Base-by-base conservation (phyloP, 2,888 invertebrate genomes). In the Ichneumoninae sp. region DNA sequence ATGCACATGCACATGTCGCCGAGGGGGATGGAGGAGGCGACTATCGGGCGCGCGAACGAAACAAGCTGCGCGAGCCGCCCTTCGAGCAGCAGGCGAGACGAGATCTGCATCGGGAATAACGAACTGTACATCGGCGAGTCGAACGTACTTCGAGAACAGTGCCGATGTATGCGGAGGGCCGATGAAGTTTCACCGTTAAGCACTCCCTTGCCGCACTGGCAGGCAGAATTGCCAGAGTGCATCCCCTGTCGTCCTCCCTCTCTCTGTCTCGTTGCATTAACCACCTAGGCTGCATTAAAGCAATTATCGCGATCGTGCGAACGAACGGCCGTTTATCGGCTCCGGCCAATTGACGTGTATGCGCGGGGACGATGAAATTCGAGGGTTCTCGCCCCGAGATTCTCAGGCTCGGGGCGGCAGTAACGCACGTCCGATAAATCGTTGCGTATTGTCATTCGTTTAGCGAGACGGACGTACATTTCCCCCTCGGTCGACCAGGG, bases 31-130 rank as follows among this genome's bases (percentile, higher is more conserved):
- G 68, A 33, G 19, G 62, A 65, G 40, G 62, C 26, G 65, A 33
- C 71, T 26, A 65, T 19, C 36, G 57, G 70, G 13, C 26, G 57
- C 13, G 44, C 22, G 22, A 57, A 57, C 57, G 22, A 13, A 71
- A 26, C 52, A 47, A 19, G 50, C 70, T 70, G 19, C 52, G 50
- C 13, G 26, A 10, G 57, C 52, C 50, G 13, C 33, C 30, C 62
- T 30, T n/a, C 62, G 62, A 47, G 30, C 60, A 72, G 52, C 69
- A n/a, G 54, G 26, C 75, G 82, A 65, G 71, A 88, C 89, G 88
- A 88, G 89, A 90, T 89, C 87, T 88, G 90, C 91, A 90, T 89
- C 84, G 89, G 86, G 89, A 91, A 91, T 91, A 91, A 90, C 89
- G 91, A 91, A 90, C 89, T 90, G 88, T 88, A 88, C 65, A 71